phyloP scores from a whole-genome alignment of 2,888 invertebrate species.

The Dendrolimus pini region DNA sequence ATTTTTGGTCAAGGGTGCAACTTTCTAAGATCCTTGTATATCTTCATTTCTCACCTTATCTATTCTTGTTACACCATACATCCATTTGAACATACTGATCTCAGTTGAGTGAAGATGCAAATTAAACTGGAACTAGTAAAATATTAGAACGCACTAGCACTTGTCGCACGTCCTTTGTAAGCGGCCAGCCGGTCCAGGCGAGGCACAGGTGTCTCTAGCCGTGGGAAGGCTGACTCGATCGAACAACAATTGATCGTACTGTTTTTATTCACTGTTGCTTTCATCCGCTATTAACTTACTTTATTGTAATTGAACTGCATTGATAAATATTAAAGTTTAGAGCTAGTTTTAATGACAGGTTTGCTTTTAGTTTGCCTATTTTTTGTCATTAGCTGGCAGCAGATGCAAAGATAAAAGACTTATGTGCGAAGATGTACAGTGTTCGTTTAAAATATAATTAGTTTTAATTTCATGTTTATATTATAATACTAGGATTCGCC shows the following conservation, averaged over 20 bases:
- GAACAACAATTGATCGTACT: slow-evolving; percentile 37
- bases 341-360: not conserved
- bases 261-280: slow-evolving; percentile 31
- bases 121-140: too few species aligned
- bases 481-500: too few species aligned
- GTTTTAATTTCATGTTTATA: too few species aligned
- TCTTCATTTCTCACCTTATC: too few species aligned
- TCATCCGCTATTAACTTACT: slow-evolving; percentile 24
- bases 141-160: slow-evolving; percentile 12
- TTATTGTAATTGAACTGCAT: slow-evolving; percentile 26
- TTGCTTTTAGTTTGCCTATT: not conserved
- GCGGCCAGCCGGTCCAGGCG: slow-evolving; percentile 22
- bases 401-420: not conserved
- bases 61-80: too few species aligned
- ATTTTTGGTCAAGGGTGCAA: too few species aligned
- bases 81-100: too few species aligned
- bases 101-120: too few species aligned
- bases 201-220: slow-evolving; percentile 59
- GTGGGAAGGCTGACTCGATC: slow-evolving; percentile 60
- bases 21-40: too few species aligned
- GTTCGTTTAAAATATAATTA: too few species aligned
- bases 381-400: not conserved
- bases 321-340: not conserved
- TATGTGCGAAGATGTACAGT: not conserved
- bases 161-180: slow-evolving; percentile 10